Conservation (phyloP, 64 coral and sea anemone genomes). For the Montipora capricornis region DNA sequence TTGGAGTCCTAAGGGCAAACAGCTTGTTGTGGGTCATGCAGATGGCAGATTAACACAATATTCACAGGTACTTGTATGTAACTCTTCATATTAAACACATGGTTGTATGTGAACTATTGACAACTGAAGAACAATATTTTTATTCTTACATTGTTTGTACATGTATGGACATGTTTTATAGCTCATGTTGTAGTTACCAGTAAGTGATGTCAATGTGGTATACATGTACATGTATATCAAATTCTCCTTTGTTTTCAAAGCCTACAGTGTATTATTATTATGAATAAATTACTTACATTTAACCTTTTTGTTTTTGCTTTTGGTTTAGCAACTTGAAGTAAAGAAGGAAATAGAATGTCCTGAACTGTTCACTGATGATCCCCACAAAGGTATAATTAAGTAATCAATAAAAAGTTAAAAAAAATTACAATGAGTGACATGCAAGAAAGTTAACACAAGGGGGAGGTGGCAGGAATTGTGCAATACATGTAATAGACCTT, state of each 20-base stretch:
- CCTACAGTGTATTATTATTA: background rate
- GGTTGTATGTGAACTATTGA: too few relatives aligned
- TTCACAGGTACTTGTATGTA: slow-evolving; percentile 48
- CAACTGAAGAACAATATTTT: too few relatives aligned
- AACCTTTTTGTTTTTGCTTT: background rate
- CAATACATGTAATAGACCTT: too few relatives aligned
- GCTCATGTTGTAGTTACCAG: too few relatives aligned
- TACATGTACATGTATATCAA: too few relatives aligned
- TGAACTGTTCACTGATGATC: slow-evolving; percentile 69
- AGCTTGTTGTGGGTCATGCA: slow-evolving; percentile 86
- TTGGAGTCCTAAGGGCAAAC: slow-evolving; percentile 99
- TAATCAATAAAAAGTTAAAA: background rate
- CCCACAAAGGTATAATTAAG: slow-evolving; percentile 69
- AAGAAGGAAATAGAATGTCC: slow-evolving; percentile 86
- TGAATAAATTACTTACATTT: background rate
- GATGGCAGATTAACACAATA: slow-evolving; percentile 88
- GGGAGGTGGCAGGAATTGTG: too few relatives aligned
- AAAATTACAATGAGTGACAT: background rate
- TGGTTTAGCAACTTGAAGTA: slow-evolving; percentile 29
- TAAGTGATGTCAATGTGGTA: too few relatives aligned
- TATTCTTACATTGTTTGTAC: too few relatives aligned
- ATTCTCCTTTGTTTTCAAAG: too few relatives aligned
- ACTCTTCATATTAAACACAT: too few relatives aligned
- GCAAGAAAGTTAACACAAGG: too few relatives aligned
- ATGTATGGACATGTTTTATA: too few relatives aligned